Percentiles rank a stretch among this genome's conserved stretches.
Evolutionary conservation across 1,140 invertebrate genomes (phyloP).

Genomic region (Orussus abietinus): DNA sequence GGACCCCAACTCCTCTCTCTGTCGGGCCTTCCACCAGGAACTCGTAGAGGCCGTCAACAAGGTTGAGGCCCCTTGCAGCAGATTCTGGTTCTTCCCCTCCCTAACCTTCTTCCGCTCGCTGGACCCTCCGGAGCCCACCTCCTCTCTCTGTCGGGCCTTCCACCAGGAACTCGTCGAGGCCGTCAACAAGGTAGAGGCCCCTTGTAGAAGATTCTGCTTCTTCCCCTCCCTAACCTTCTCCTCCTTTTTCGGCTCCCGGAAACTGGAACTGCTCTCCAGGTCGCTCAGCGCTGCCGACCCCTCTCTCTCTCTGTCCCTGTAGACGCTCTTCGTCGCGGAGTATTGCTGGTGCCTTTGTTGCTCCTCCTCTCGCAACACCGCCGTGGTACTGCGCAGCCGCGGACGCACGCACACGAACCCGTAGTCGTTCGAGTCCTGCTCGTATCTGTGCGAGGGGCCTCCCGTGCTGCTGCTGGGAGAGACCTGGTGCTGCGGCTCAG

Average conservation of each 20-base stretch:
- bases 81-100: conserved; percentile 36
- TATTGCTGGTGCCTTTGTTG: conserved; percentile 27
- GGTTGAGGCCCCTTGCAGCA: conserved; percentile 39
- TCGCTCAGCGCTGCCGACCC: no score
- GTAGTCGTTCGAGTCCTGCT: conserved; percentile 36
- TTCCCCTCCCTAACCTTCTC: conserved; percentile 20
- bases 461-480: conserved; percentile 2
- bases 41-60: conserved; percentile 47
- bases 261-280: neutral
- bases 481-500: conserved; percentile 22
- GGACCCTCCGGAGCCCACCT: conserved; percentile 21
- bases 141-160: conserved; percentile 47
- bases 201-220: conserved; percentile 39
- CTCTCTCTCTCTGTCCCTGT: conserved; percentile 22
- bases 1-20: conserved; percentile 37
- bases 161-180: conserved; percentile 49
- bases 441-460: neutral
- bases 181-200: conserved; percentile 45
- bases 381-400: conserved; percentile 46
- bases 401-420: conserved; percentile 51
- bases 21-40: conserved; percentile 49
- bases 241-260: conserved; percentile 18
- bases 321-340: conserved; percentile 29
- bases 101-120: conserved; percentile 18
- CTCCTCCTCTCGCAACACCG: conserved; percentile 35